Base-by-base conservation (phyloP, 2,888 invertebrate genomes). In the Lepeophtheirus nordmannii region DNA sequence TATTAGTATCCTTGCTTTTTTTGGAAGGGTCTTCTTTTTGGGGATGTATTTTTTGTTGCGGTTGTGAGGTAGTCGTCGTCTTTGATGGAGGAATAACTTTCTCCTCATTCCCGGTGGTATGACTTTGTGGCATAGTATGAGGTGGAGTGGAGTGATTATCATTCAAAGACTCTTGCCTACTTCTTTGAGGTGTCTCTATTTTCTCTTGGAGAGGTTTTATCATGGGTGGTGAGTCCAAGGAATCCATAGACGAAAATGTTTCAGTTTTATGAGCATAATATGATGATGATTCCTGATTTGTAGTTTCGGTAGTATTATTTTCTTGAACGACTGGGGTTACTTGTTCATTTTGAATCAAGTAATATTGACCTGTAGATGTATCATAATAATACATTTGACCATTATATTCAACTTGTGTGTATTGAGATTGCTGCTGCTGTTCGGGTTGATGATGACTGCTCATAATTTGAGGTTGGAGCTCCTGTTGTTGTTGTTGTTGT, bases 101-200 rank as follows among this genome's bases (percentile, higher is more conserved):
- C 2, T 46, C 53, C 53, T 46, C 53, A 8, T 17, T 46, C 8
- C 2, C 20, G 53, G 20, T 53, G n/a, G 20, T n/a, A 20, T 53
- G 7, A 20, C n/a, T 17, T 53, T 17, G n/a, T 53, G 20, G 53
- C n/a, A 53, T 53, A 53, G 8, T 53, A 53, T 17, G n/a, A n/a
- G 8, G 20, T 17, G 20, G n/a, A 17, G n/a, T 53, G 53, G 53
- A 5, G 53, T 46, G 53, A 17, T n/a, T 17, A 46, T 46, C 53
- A 46, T 8, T 46, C 53, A 58, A 30, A n/a, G 58, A 58, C 1
- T 20, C 58, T 58, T 58, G 58, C 20, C 58, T 58, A 20, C 58
- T 58, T 3, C 2, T n/a, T 7, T 58, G 58, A n/a, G 14, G 14
- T 14, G 58, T 14, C 30, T 1, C 5, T 17, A 14, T 22, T 20